Conservation (phyloP, 1,140 invertebrate genomes). For the Bemisia tabaci region DNA sequence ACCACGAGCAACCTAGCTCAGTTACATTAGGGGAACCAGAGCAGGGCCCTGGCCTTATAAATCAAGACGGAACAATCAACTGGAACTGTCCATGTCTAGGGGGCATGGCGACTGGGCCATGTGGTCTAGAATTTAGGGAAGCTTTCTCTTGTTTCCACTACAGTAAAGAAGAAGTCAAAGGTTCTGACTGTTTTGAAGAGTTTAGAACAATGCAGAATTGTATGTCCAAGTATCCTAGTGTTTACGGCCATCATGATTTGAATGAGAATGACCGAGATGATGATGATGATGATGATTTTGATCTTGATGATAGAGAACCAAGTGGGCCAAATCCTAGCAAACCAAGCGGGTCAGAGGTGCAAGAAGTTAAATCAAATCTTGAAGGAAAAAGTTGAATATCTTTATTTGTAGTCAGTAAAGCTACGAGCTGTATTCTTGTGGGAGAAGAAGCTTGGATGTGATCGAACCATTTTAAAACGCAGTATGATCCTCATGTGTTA, state of each 20-base stretch:
- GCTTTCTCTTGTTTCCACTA: conserved; percentile 94
- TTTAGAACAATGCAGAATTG: conserved; percentile 89
- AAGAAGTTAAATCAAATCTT: background rate
- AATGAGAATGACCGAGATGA: conserved; percentile 40
- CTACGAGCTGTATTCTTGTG: too few relatives aligned
- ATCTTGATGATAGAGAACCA: conserved; percentile 10
- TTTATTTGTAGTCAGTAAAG: too few relatives aligned
- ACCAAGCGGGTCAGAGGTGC: too few relatives aligned
- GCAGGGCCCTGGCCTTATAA: conserved; percentile 60
- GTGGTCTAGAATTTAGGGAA: conserved; percentile 79
- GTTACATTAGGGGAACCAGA: conserved; percentile 57
- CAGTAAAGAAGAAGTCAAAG: conserved; percentile 45
- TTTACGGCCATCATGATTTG: conserved; percentile 51
- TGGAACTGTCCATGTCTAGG: conserved; percentile 95
- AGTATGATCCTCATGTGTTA: too few relatives aligned
- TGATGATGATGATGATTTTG: conserved; percentile 3
- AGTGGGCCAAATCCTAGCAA: background rate
- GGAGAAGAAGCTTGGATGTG: too few relatives aligned
- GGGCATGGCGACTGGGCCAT: conserved; percentile 89
- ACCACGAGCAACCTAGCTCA: conserved; percentile 54
- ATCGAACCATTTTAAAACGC: too few relatives aligned
- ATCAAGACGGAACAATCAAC: conserved; percentile 83
- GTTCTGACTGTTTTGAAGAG: conserved; percentile 68
- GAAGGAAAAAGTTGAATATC: too few relatives aligned
- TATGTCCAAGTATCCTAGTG: conserved; percentile 72